phyloP scores from a whole-genome alignment of 2,797 vertebrate genomes.

The Lutjanus campechanus region DNA sequence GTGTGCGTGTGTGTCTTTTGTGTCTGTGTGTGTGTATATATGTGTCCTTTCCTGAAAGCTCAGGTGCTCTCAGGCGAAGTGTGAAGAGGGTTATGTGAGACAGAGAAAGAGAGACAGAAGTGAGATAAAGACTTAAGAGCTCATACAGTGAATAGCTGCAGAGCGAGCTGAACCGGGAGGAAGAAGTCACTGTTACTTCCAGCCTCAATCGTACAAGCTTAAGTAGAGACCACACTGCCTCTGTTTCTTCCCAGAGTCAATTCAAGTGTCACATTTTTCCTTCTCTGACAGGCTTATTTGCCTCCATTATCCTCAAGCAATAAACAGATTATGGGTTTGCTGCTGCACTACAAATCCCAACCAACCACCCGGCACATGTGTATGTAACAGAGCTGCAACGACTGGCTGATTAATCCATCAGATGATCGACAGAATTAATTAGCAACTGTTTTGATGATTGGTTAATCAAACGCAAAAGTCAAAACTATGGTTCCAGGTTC shows the following conservation, averaged over 20 bases:
- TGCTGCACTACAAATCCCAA: not conserved
- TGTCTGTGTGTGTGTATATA: conserved; percentile 11
- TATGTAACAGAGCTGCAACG: not conserved
- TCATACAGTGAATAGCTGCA: conserved; percentile 59
- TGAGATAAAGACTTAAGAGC: conserved; percentile 68
- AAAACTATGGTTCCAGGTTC: not conserved
- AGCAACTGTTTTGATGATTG: not conserved
- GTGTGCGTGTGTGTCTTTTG: conserved; percentile 27
- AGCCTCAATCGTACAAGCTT: conserved; percentile 23
- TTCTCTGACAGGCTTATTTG: conserved; percentile 23
- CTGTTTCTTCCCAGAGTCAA: conserved; percentile 39
- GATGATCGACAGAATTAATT: not conserved
- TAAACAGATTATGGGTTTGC: conserved; percentile 25
- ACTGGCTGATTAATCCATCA: not conserved
- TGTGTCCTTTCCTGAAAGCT: conserved; percentile 66
- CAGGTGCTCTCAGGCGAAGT: conserved; percentile 73
- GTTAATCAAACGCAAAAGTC: not conserved
- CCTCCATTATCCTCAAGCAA: conserved; percentile 10
- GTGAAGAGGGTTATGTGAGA: conserved; percentile 76
- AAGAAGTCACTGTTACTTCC: conserved; percentile 40
- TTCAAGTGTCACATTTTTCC: conserved; percentile 42
- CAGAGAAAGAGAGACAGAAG: conserved; percentile 48
- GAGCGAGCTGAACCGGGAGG: conserved; percentile 41
- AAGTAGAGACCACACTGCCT: conserved; percentile 40
- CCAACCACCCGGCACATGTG: not conserved